These are phyloP conservation scores for Gallinago media DNA, from an alignment of 2,113 vertebrate species.

Conservation along the genomic window DNA sequence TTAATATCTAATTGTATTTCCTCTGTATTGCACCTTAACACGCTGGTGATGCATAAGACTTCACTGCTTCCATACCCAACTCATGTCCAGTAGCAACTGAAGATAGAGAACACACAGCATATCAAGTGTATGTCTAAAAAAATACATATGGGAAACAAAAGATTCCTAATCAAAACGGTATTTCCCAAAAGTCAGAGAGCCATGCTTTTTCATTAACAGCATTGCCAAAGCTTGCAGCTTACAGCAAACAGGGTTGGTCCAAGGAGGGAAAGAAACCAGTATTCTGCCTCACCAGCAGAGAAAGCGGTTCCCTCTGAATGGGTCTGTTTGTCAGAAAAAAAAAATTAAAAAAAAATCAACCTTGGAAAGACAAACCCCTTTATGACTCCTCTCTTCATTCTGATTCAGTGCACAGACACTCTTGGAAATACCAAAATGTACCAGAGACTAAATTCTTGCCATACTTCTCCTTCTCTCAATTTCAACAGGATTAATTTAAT, in stretches of 20 bases:
- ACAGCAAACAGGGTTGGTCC: background rate
- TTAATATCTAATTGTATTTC: background rate
- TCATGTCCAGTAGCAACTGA: fast-evolving
- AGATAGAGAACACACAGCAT: background rate
- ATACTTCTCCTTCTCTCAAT: background rate
- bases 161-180: background rate
- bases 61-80: background rate
- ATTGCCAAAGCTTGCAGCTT: background rate
- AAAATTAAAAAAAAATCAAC: background rate
- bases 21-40: background rate
- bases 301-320: background rate
- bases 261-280: background rate
- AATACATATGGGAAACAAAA: background rate
- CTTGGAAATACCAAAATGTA: background rate
- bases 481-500: background rate
- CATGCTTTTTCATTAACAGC: fast-evolving
- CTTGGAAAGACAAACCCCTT: background rate
- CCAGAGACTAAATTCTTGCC: background rate
- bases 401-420: background rate
- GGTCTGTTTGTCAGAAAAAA: background rate
- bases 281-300: background rate
- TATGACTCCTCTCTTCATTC: background rate
- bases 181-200: background rate
- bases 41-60: background rate
- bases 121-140: background rate